Evolutionary conservation across 92 coral and sea anemone species (phyloP).

Genomic region (Phenganax stokvisi): DNA sequence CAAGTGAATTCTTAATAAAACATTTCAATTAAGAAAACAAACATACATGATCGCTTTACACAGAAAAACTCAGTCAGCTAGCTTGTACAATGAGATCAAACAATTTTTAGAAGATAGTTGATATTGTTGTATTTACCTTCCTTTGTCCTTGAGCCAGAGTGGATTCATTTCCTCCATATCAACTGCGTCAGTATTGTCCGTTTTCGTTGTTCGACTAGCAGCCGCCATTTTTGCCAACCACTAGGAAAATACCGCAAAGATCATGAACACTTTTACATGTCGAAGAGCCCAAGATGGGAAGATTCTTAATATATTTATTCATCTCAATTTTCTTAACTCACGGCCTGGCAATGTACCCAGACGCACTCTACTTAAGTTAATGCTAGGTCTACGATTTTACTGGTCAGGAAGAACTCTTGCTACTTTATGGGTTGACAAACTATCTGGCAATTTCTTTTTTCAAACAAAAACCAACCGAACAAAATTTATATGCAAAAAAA

Average conservation of each 20-base stretch:
- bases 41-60: no score
- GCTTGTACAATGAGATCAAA: neutral
- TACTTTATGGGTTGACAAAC: no score
- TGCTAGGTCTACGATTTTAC: neutral
- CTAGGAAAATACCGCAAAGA: conserved; percentile 36
- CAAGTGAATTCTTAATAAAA: no score
- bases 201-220: conserved; percentile 64
- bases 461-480: no score
- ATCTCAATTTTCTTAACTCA: neutral
- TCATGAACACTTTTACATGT: neutral
- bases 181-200: conserved; percentile 76
- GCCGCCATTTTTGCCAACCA: conserved; percentile 95
- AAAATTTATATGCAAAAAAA: no score
- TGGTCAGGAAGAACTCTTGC: no score
- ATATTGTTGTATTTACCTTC: conserved; percentile 55
- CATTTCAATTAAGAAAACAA: no score
- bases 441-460: no score
- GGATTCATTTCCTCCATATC: conserved; percentile 98
- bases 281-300: neutral
- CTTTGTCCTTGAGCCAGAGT: conserved; percentile 94
- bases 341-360: no score
- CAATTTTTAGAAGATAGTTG: neutral
- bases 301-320: neutral
- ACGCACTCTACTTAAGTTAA: neutral
- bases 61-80: neutral